phyloP scores from a whole-genome alignment of 1,140 invertebrate genomes.

The Venustaconcha ellipsiformis region DNA sequence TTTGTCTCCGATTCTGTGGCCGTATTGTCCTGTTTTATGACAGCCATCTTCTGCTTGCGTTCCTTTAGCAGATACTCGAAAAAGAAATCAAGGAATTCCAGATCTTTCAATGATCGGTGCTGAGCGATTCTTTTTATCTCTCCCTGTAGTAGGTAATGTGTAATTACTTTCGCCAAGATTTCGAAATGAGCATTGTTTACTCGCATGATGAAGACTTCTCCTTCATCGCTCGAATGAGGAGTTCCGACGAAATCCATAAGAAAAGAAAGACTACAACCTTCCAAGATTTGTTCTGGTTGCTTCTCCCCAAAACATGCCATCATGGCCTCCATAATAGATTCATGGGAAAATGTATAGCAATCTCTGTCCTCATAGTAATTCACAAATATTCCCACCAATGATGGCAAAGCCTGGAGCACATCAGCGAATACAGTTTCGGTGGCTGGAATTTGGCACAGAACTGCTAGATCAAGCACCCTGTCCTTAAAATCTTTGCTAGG shows the following conservation, averaged over 20 bases:
- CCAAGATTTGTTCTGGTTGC: slow-evolving; percentile 27
- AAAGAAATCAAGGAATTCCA: slow-evolving; percentile 22
- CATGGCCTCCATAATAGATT: slow-evolving; percentile 26
- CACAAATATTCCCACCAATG: slow-evolving; percentile 1
- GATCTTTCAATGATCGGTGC: slow-evolving; percentile 25
- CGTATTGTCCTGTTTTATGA: slow-evolving; percentile 15
- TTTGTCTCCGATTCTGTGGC: not conserved
- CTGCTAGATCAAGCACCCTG: slow-evolving; percentile 15
- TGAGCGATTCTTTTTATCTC: slow-evolving; percentile 22
- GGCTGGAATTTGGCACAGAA: slow-evolving; percentile 12
- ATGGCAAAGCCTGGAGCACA: slow-evolving; percentile 8
- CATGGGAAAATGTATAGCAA: slow-evolving; percentile 32
- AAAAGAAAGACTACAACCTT: slow-evolving; percentile 28
- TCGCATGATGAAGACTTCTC: slow-evolving; percentile 32
- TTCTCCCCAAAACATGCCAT: slow-evolving; percentile 28
- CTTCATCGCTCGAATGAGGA: slow-evolving; percentile 11
- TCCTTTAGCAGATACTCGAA: slow-evolving; percentile 21
- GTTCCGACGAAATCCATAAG: slow-evolving; percentile 32
- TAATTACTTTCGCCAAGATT: slow-evolving; percentile 20
- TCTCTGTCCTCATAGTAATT: slow-evolving; percentile 21
- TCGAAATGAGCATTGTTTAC: slow-evolving; percentile 22
- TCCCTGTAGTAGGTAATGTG: slow-evolving; percentile 11
- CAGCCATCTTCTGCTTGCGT: not conserved
- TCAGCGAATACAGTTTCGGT: slow-evolving; percentile 15
- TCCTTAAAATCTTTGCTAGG: slow-evolving; percentile 6